A percentile compares a stretch with the other conserved stretches of the same genome.
Conservation (phyloP, 2,113 vertebrate genomes). For the Hippopotamus amphibius region DNA sequence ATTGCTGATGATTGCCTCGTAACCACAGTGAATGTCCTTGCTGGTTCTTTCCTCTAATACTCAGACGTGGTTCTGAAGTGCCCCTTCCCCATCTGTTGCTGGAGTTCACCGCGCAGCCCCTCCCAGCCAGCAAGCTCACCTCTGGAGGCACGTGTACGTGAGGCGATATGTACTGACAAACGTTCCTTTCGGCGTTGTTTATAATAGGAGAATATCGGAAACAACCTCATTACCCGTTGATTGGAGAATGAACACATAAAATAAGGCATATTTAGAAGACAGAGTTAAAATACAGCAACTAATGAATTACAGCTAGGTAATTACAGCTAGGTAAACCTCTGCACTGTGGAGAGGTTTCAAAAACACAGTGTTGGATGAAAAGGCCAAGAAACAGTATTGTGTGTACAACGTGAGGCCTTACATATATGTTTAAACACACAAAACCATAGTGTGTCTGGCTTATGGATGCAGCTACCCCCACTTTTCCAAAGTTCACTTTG, state of each 20-base stretch:
- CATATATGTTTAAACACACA: neutral
- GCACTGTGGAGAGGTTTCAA: neutral
- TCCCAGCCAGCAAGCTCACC: neutral
- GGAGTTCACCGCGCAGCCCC: neutral
- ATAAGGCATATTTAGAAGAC: neutral
- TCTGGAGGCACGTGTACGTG: neutral
- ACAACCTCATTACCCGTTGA: neutral
- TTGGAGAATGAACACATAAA: slow-evolving; percentile 26
- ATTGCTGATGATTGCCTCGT: neutral
- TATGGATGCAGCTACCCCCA: neutral
- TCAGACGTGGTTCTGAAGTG: neutral
- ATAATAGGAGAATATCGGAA: neutral
- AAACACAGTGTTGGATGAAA: neutral
- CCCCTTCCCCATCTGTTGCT: neutral
- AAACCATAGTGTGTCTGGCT: neutral
- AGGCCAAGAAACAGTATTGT: neutral
- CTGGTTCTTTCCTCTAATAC: neutral
- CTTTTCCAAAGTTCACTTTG: neutral
- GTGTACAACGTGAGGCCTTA: neutral
- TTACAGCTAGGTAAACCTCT: neutral
- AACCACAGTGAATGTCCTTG: neutral
- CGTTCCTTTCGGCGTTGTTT: neutral
- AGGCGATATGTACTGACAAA: neutral
- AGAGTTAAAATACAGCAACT: neutral
- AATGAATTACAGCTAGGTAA: neutral